A percentile compares a stretch with the other conserved stretches of the same genome.
These are phyloP conservation scores for Solenodon paradoxus DNA, from an alignment of 2,113 vertebrate genomes.

Conservation along the genomic window DNA sequence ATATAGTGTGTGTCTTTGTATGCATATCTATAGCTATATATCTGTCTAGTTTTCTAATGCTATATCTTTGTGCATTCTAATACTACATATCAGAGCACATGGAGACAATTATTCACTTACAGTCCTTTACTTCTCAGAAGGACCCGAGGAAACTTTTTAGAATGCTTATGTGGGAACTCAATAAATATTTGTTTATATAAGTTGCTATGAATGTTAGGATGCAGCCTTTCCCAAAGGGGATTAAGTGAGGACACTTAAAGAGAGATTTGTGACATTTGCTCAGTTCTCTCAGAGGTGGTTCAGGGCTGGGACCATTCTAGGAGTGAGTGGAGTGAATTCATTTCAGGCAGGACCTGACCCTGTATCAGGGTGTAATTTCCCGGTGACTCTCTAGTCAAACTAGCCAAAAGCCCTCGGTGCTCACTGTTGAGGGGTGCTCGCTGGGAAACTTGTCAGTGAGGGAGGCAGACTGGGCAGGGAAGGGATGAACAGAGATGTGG, in stretches of 20 bases:
- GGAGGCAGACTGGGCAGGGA: background rate
- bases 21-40: too few species aligned
- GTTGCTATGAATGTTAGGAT: background rate
- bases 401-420: too few species aligned
- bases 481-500: background rate
- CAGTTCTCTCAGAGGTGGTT: background rate
- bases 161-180: fast-evolving
- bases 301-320: background rate
- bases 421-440: fast-evolving
- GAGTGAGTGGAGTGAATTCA: background rate
- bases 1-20: too few species aligned
- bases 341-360: fast-evolving
- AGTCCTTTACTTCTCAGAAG: background rate
- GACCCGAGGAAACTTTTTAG: background rate
- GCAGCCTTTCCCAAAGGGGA: background rate
- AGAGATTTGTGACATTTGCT: background rate
- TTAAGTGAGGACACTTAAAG: background rate
- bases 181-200: too few species aligned
- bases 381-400: fast-evolving
- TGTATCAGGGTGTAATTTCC: background rate
- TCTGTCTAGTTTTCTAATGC: background rate
- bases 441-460: background rate
- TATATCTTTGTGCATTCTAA: fast-evolving
- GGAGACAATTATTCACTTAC: background rate
- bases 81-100: fast-evolving